Evolutionary conservation across 2,797 vertebrate species (phyloP).

Genomic region (Euthynnus affinis): DNA sequence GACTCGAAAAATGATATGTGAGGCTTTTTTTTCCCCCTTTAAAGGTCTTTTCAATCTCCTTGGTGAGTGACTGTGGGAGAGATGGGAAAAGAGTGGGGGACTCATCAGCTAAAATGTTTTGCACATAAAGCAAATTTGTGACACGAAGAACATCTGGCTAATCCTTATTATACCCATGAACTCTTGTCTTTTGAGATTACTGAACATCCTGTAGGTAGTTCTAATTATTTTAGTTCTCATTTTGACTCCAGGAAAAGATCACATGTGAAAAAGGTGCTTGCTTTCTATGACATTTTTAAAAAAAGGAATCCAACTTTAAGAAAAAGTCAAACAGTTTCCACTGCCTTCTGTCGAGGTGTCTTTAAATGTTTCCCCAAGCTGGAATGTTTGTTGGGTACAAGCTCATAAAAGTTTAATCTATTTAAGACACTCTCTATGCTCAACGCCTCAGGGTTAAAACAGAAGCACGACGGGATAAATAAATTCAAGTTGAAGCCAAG

Average conservation of each 20-base stretch:
- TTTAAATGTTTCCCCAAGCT: not conserved
- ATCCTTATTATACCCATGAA: not conserved
- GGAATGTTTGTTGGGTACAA: not conserved
- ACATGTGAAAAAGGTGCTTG: too few relatives aligned
- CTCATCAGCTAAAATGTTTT: not conserved
- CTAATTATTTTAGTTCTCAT: too few relatives aligned
- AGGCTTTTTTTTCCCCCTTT: not conserved
- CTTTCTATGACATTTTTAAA: too few relatives aligned
- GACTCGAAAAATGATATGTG: not conserved
- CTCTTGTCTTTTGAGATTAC: too few relatives aligned
- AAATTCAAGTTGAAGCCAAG: not conserved
- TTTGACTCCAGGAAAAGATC: too few relatives aligned
- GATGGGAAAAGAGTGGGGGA: not conserved
- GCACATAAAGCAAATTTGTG: not conserved
- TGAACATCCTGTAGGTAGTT: too few relatives aligned
- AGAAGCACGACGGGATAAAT: not conserved
- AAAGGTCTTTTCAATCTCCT: not conserved
- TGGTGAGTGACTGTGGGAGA: not conserved
- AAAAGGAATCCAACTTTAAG: too few relatives aligned
- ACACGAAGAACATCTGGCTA: slow-evolving; percentile 7
- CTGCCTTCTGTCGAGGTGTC: too few relatives aligned
- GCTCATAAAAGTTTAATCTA: not conserved
- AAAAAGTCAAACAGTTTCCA: too few relatives aligned
- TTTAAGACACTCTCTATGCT: not conserved
- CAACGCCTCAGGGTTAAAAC: slow-evolving; percentile 1